These are phyloP conservation scores for Gymnodraco acuticeps DNA, from an alignment of 2,797 vertebrate genomes.

Conservation along the genomic window DNA sequence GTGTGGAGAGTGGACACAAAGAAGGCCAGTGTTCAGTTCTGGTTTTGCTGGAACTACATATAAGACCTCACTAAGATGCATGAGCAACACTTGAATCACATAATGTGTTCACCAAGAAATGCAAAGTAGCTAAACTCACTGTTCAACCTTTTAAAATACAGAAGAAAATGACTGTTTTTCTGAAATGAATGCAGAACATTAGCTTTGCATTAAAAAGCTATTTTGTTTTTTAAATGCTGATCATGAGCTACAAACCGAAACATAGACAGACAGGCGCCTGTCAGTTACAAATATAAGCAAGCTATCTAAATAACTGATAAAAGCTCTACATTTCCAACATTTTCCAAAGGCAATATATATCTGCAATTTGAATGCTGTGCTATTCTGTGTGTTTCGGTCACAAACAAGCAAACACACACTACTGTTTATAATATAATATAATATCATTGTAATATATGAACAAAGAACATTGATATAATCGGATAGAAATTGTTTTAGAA, in stretches of 20 bases:
- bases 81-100: slow-evolving; percentile 23
- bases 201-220: background rate
- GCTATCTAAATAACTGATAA: background rate
- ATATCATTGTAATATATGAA: slow-evolving; percentile 8
- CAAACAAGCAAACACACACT: slow-evolving; percentile 4
- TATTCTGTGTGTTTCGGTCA: slow-evolving; percentile 15
- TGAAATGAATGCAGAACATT: background rate
- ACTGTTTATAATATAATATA: background rate
- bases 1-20: slow-evolving; percentile 62
- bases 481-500: slow-evolving; percentile 6
- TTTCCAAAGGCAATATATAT: background rate
- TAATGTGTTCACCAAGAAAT: slow-evolving; percentile 4
- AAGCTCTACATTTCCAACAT: background rate
- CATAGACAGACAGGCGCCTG: background rate
- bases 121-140: background rate
- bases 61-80: slow-evolving; percentile 34
- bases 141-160: slow-evolving; percentile 8
- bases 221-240: background rate
- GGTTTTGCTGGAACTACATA: slow-evolving; percentile 62
- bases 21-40: slow-evolving; percentile 67
- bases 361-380: background rate
- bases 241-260: background rate
- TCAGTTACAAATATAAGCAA: background rate
- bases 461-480: background rate
- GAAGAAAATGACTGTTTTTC: background rate